Conservation (phyloP, 2,797 vertebrate genomes). For the Semaprochilodus insignis region DNA sequence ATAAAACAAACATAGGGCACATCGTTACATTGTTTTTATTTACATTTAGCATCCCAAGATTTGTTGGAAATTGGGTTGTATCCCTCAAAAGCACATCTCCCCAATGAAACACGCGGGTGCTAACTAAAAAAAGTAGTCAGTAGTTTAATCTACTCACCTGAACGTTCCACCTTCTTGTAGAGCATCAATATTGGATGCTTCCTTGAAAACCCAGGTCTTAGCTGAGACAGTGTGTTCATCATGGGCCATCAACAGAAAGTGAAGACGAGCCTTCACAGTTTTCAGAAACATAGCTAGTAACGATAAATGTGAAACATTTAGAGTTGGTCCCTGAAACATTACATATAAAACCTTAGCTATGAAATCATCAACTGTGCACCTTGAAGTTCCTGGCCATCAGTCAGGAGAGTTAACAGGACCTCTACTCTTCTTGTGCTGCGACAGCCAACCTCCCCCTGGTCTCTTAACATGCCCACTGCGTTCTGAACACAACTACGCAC, state of each 20-base stretch:
- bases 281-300: slow-evolving; percentile 83
- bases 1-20: too few relatives aligned
- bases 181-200: slow-evolving; percentile 88
- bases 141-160: slow-evolving; percentile 78
- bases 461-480: slow-evolving; percentile 88
- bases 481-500: slow-evolving; percentile 91
- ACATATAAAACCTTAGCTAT: slow-evolving; percentile 16
- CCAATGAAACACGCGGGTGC: too few relatives aligned
- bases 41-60: too few relatives aligned
- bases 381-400: slow-evolving; percentile 68
- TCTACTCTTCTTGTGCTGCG: slow-evolving; percentile 85
- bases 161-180: slow-evolving; percentile 97
- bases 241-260: slow-evolving; percentile 76
- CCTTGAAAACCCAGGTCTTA: slow-evolving; percentile 87
- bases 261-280: slow-evolving; percentile 82
- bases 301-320: slow-evolving; percentile 1
- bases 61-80: too few relatives aligned
- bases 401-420: slow-evolving; percentile 85
- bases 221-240: slow-evolving; percentile 74
- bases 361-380: slow-evolving; percentile 71
- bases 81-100: too few relatives aligned
- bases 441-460: slow-evolving; percentile 72
- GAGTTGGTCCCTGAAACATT: not conserved
- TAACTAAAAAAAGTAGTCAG: too few relatives aligned
- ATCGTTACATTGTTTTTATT: too few relatives aligned